A percentile compares a stretch with the other conserved stretches of the same genome.
Evolutionary conservation across 2,113 vertebrate genomes (phyloP).

Genomic region (Taurulus bubalis): DNA sequence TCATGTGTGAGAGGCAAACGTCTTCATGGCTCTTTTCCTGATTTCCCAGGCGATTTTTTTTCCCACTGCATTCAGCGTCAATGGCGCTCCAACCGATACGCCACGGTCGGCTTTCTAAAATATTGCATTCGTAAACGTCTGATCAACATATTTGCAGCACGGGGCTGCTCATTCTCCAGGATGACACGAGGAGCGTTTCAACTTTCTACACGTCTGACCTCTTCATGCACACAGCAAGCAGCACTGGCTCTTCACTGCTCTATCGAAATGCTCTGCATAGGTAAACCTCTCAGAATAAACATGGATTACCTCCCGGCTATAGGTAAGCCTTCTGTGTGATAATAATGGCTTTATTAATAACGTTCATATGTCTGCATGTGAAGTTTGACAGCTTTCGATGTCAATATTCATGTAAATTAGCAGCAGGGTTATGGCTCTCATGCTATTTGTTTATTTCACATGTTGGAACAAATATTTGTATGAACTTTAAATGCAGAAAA

Average conservation of each 20-base stretch:
- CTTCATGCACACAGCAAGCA: conserved; percentile 9
- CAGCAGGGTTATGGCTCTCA: conserved; percentile 32
- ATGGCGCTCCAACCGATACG: conserved; percentile 90
- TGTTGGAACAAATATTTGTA: conserved; percentile 21
- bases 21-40: conserved; percentile 96
- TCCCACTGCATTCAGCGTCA: conserved; percentile 90
- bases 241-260: conserved; percentile 27
- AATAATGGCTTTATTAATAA: conserved; percentile 10
- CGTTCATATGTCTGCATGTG: conserved; percentile 34
- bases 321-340: conserved; percentile 72
- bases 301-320: conserved; percentile 78
- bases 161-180: conserved; percentile 34
- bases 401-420: conserved; percentile 75
- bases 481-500: neutral
- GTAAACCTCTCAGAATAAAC: conserved; percentile 44
- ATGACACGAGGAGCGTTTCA: conserved; percentile 59
- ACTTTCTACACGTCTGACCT: conserved; percentile 43
- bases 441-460: conserved; percentile 35
- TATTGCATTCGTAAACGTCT: conserved; percentile 51
- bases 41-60: conserved; percentile 95
- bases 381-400: conserved; percentile 75
- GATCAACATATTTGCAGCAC: conserved; percentile 39
- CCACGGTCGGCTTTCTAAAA: conserved; percentile 88
- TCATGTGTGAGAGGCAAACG: conserved; percentile 97
- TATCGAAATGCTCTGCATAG: conserved; percentile 19